Percentiles rank a stretch among this genome's conserved stretches.
These are phyloP conservation scores for Drosophila lacicola DNA, from an alignment of 2,888 invertebrate genomes.

Conservation along the genomic window DNA sequence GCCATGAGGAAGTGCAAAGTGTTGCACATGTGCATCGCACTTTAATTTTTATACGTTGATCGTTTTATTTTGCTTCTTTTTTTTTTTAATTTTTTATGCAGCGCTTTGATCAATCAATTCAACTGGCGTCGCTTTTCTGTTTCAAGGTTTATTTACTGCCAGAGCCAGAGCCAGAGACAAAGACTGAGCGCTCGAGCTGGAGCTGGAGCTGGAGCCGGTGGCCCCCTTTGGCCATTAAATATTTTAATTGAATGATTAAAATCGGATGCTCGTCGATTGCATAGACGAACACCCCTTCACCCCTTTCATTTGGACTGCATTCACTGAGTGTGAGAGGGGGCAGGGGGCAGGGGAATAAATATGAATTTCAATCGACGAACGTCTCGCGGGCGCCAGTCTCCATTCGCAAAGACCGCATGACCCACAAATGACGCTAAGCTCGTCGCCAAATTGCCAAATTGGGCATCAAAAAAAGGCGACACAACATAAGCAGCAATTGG, in stretches of 20 bases:
- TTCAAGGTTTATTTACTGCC: conserved; percentile 61
- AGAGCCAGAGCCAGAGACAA: conserved; percentile 4
- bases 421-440: conserved; percentile 66
- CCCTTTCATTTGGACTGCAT: conserved; percentile 21
- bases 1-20: conserved; percentile 77
- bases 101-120: conserved; percentile 80
- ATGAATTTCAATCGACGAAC: conserved; percentile 63
- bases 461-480: conserved; percentile 53
- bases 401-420: conserved; percentile 65
- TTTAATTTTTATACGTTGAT: conserved; percentile 66
- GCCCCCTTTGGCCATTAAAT: conserved; percentile 62
- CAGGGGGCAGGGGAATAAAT: conserved; percentile 11
- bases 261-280: conserved; percentile 64
- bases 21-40: conserved; percentile 80
- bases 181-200: conserved; percentile 4
- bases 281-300: conserved; percentile 2
- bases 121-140: conserved; percentile 64
- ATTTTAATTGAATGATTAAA: conserved; percentile 82
- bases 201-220: conserved; percentile 33
- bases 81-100: conserved; percentile 24
- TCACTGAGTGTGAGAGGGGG: neutral
- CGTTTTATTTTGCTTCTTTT: conserved; percentile 40
- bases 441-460: conserved; percentile 69
- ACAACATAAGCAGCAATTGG: conserved; percentile 32
- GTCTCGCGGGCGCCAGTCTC: conserved; percentile 68